These are phyloP conservation scores for Drosophila pseudoananassae DNA, from an alignment of 1,140 invertebrate species.

Conservation along the genomic window DNA sequence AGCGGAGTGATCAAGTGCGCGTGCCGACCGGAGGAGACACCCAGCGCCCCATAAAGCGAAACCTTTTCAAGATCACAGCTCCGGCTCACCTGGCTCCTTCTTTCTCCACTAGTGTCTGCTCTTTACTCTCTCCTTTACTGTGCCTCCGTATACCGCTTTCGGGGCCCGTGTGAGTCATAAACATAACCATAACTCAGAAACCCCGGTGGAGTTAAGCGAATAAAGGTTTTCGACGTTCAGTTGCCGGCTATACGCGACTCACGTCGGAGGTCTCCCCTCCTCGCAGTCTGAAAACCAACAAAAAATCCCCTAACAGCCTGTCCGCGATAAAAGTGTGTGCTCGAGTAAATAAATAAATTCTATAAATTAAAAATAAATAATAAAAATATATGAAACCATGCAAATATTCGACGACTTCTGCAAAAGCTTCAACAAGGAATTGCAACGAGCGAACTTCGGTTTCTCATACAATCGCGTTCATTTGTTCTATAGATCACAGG, in stretches of 20 bases:
- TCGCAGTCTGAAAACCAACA: constrained; percentile 6
- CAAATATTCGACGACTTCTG: constrained; percentile 71
- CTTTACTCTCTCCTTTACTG: constrained; percentile 6
- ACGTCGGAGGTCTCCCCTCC: constrained; percentile 34
- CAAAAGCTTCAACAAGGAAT: constrained; percentile 65
- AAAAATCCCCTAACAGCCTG: not conserved
- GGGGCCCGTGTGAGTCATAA: constrained; percentile 33
- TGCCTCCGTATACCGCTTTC: not conserved
- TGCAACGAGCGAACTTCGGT: constrained; percentile 67
- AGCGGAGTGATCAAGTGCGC: constrained; percentile 33
- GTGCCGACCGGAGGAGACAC: constrained; percentile 17
- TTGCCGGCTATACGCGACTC: constrained; percentile 50
- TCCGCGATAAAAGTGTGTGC: constrained; percentile 10
- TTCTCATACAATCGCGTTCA: constrained; percentile 73
- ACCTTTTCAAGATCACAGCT: constrained; percentile 42
- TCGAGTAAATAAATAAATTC: constrained; percentile 7
- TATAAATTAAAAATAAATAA: not conserved
- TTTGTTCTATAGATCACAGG: constrained; percentile 77
- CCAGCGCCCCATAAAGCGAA: not conserved
- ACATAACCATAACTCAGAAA: constrained; percentile 51
- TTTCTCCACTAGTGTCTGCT: constrained; percentile 8
- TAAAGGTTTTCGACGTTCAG: constrained; percentile 25
- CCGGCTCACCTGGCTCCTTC: constrained; percentile 3
- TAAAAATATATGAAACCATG: constrained; percentile 57
- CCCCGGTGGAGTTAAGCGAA: constrained; percentile 23